Conservation (phyloP, 2,113 vertebrate species). For the Dicrurus megarhynchus region DNA sequence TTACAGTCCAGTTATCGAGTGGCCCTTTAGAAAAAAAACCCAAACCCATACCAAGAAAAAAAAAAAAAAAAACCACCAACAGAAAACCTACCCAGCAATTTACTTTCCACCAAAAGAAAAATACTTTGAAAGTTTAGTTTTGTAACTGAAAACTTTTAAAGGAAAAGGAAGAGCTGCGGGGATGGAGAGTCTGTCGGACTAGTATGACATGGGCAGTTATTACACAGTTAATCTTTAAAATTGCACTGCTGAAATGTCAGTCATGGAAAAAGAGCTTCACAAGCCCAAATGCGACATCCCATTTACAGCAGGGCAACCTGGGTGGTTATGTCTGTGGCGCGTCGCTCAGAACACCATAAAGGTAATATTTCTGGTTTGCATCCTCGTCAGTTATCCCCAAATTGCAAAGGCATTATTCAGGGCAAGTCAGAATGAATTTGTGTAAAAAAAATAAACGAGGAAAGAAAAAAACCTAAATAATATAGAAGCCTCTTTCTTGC, state of each 20-base stretch:
- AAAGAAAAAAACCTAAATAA: conserved; percentile 5
- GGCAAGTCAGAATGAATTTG: conserved; percentile 61
- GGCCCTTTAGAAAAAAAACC: not conserved
- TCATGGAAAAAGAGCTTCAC: not conserved
- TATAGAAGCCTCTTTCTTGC: conserved; percentile 16
- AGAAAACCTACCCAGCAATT: not conserved
- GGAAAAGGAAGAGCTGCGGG: not conserved
- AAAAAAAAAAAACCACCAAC: not conserved
- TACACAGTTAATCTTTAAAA: not conserved
- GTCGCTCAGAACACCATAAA: not conserved
- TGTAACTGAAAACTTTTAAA: not conserved
- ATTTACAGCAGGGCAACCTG: not conserved
- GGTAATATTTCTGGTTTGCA: not conserved
- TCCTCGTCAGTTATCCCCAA: not conserved
- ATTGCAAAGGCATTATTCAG: conserved; percentile 7
- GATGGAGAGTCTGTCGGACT: not conserved
- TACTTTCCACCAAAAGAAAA: not conserved
- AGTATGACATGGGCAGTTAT: not conserved
- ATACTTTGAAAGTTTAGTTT: not conserved
- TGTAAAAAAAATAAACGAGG: not conserved
- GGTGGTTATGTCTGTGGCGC: not conserved
- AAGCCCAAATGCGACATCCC: not conserved
- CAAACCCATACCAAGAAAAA: not conserved
- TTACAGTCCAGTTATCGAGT: not conserved
- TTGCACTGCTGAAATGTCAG: not conserved